Conservation (phyloP, 2,888 invertebrate species). For the Scaptomyza cyrtandrae region DNA sequence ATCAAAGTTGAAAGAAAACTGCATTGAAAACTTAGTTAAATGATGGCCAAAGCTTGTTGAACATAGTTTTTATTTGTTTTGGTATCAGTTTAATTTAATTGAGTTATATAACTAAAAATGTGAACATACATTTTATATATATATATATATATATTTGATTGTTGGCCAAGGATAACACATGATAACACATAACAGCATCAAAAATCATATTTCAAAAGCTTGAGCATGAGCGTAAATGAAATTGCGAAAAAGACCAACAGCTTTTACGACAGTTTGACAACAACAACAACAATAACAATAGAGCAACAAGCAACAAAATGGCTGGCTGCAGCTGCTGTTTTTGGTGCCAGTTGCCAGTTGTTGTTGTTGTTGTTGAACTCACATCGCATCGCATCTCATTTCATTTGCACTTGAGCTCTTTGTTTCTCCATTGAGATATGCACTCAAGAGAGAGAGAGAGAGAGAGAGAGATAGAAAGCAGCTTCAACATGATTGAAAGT, state of each 20-base stretch:
- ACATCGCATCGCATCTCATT: conserved; percentile 48
- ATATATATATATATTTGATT: neutral
- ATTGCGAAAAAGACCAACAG: conserved; percentile 49
- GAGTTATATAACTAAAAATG: neutral
- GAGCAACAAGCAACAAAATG: conserved; percentile 33
- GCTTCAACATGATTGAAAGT: conserved; percentile 62
- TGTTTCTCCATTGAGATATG: conserved; percentile 58
- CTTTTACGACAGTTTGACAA: conserved; percentile 55
- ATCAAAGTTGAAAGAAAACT: neutral
- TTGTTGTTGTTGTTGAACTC: conserved; percentile 10
- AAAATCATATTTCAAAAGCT: conserved; percentile 62
- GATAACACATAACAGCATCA: neutral
- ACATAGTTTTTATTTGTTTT: neutral
- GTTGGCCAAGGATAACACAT: conserved; percentile 9
- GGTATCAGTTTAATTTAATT: neutral
- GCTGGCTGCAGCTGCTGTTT: conserved; percentile 24
- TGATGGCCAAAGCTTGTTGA: neutral
- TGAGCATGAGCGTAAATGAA: conserved; percentile 51
- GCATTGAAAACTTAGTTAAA: too few species aligned
- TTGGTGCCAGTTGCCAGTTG: conserved; percentile 4
- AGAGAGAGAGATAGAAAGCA: conserved; percentile 6
- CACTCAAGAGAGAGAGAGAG: conserved; percentile 26
- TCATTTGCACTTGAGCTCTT: conserved; percentile 65
- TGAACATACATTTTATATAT: neutral
- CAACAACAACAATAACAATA: conserved; percentile 14